These are phyloP conservation scores for Hapalemur alaotrensis DNA, from an alignment of 2,797 vertebrate genomes.

Conservation along the genomic window DNA sequence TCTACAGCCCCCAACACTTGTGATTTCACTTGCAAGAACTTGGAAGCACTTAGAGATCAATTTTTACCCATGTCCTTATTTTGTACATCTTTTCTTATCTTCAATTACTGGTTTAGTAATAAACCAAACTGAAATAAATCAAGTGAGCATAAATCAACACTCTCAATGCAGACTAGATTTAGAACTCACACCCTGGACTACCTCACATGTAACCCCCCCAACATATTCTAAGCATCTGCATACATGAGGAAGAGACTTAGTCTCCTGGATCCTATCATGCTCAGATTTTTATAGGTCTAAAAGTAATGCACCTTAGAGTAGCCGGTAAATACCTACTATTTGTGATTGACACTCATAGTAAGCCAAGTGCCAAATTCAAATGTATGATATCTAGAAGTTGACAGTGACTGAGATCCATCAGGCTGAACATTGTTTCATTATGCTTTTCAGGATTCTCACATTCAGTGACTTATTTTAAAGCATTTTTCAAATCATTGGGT, in stretches of 20 bases:
- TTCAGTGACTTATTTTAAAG: background rate
- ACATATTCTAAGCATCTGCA: background rate
- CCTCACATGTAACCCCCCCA: too few species aligned
- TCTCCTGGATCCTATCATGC: background rate
- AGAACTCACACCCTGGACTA: background rate
- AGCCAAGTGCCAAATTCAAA: background rate
- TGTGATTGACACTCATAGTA: background rate
- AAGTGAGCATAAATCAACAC: background rate
- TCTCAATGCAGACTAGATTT: background rate
- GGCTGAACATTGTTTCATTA: background rate
- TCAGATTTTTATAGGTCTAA: background rate
- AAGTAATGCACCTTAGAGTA: background rate
- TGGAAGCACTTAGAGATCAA: background rate
- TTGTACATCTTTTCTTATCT: background rate
- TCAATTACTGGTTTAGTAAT: background rate
- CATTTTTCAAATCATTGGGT: background rate
- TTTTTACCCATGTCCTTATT: background rate
- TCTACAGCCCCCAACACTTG: fast-evolving
- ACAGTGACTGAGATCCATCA: background rate
- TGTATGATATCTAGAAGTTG: background rate
- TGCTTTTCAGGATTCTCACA: background rate
- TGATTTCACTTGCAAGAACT: background rate
- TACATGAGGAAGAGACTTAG: background rate
- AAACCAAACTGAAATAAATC: background rate
- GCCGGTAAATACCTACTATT: background rate